Evolutionary conservation across 2,888 invertebrate species (phyloP), one percentile per base, ranked within the genome.

Genomic region (Gastracanthus pulcherrimus): DNA sequence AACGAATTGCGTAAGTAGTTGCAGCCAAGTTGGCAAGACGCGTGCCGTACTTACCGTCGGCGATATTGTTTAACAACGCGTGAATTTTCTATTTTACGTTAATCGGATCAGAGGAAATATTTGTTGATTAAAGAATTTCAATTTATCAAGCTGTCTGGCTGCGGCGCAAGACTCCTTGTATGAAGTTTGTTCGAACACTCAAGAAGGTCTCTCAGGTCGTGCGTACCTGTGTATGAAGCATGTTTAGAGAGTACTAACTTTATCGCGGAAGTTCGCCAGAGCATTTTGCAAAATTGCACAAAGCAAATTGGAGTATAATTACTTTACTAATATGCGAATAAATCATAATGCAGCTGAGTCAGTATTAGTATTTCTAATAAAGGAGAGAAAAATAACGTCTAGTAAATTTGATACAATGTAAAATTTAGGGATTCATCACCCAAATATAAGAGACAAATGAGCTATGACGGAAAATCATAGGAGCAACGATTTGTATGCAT

Each of bases 231-330:
- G 36, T 75, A 55, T 60, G 51, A 69, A 76, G 67, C 41, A 26
- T 70, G 48, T 81, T 76, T 64, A 55, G 67, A 51, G 31, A 77
- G 67, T 51, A 60, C 81, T 67, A 81, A 81, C 72, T 81, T 81
- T 58, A 58, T 48, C 36, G 66, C 70, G 7, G 11, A 77, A 81
- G 66, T 81, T 77, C 29, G 51, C 72, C 48, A n/a, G 51, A 77
- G 41, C 67, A 67, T 81, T 77, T 81, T 29, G 67, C 60, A 29
- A 77, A 67, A 77, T 77, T 60, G 26, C 76, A 55, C 31, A 31
- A 45, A 66, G 36, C 71, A 72, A 72, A 69, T 60, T 48, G 70
- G 23, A 51, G 23, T 19, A 23, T 23, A 51, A 26, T 51, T 51
- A n/a, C 23, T n/a, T 23, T n/a, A n/a, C n/a, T n/a, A n/a, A n/a